phyloP scores from a whole-genome alignment of 2,113 vertebrate species.

The Crotalus viridis region DNA sequence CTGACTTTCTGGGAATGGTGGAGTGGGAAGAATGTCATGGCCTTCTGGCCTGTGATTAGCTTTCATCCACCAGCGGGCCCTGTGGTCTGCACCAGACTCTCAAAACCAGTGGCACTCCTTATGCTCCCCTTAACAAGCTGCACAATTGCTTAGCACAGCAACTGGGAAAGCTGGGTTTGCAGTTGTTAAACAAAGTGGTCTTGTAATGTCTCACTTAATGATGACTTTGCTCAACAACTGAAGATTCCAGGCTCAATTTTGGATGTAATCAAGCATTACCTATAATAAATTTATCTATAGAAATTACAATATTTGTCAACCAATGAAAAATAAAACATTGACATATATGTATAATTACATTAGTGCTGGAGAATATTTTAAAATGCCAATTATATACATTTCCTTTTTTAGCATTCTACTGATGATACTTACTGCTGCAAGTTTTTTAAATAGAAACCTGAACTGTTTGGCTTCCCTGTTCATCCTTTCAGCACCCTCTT shows the following conservation, averaged over 20 bases:
- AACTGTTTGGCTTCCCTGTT: slow-evolving; percentile 92
- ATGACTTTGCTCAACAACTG: neutral
- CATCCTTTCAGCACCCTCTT: slow-evolving; percentile 93
- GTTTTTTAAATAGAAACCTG: slow-evolving; percentile 89
- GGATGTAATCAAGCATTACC: neutral
- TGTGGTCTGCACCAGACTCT: neutral
- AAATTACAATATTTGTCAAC: neutral
- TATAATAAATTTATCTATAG: neutral
- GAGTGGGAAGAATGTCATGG: neutral
- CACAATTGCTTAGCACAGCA: neutral
- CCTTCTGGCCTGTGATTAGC: neutral
- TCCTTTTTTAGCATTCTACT: neutral
- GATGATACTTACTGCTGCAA: slow-evolving; percentile 74
- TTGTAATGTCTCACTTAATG: neutral
- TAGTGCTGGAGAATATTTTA: neutral
- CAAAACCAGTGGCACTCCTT: neutral
- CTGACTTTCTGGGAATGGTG: neutral
- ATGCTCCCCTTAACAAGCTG: neutral
- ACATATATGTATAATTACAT: neutral
- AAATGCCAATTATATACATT: neutral
- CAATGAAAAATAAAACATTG: neutral
- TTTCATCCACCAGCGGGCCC: neutral
- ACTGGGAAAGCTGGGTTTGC: neutral
- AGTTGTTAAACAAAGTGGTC: neutral
- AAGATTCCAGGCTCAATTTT: neutral